A percentile compares a stretch with the other conserved stretches of the same genome.
phyloP scores from a whole-genome alignment of 2,797 vertebrate genomes.

The Chloroceryle amazona region DNA sequence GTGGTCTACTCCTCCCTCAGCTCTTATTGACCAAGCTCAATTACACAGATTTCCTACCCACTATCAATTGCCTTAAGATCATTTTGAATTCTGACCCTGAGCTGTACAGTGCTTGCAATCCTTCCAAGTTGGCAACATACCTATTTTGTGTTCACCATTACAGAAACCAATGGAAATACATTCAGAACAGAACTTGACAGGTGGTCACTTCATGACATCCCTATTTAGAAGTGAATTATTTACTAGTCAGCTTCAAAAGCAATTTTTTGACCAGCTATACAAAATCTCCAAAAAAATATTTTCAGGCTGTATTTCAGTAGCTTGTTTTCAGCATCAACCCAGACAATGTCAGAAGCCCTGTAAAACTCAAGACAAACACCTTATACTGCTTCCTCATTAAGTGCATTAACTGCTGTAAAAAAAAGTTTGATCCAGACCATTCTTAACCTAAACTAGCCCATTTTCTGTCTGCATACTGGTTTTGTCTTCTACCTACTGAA shows the following conservation, averaged over 20 bases:
- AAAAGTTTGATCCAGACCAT: neutral
- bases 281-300: neutral
- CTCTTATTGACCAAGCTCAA: neutral
- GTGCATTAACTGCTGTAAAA: neutral
- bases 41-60: neutral
- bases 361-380: neutral
- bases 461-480: neutral
- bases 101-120: neutral
- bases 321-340: neutral
- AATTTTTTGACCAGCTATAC: neutral
- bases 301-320: neutral
- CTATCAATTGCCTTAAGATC: neutral
- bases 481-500: neutral
- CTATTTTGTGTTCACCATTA: neutral
- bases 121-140: neutral
- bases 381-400: neutral
- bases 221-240: neutral
- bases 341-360: neutral
- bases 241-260: neutral
- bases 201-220: fast-evolving
- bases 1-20: neutral
- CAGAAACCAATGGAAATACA: neutral
- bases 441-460: neutral
- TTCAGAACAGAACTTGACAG: neutral
- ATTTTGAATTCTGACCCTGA: neutral